Base-by-base conservation (phyloP, 2,113 vertebrate species). In the Dasyurus viverrinus region DNA sequence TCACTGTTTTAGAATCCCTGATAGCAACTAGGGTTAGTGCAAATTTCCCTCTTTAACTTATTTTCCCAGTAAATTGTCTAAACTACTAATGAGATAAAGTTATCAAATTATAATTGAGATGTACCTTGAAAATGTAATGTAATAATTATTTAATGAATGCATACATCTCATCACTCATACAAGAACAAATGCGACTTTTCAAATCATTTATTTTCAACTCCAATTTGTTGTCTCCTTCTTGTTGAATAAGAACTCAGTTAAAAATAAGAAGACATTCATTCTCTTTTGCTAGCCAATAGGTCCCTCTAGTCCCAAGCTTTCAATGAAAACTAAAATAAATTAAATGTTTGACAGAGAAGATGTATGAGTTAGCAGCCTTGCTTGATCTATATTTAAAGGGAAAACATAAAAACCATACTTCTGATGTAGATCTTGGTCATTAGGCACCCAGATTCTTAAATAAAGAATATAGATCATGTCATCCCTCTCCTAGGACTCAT, bases 321-420 rank as follows among this genome's bases (percentile, higher is more conserved):
- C 98, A 98, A 97, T 97, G 97, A 98, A 97, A 94, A 97, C 92
- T 42, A 95, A 97, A 98, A 98, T 96, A 98, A 98, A 98, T 98
- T 98, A 98, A 98, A 97, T 94, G 94, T 96, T 97, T 98, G 98
- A 97, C 96, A 97, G 93, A 93, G 94, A 98, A 98, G 96, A 98
- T 95, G 54, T 93, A 96, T 95, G 84, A 93, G 42, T 97, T 98
- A 97, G 94, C 96, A 96, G 93, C 92, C 57, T 90, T 95, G 16
- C 94, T 95, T 97, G 97, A 97, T 97, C 97, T 97, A 89, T 94
- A 98, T 90, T 98, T 97, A 98, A 97, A 97, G 90, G 91, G 57
- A 98, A 97, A 98, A 93, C 92, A 96, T 19, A 95, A 98, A 98
- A 98, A 96, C 91, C 68, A 93, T 36, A 96, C 55, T 91, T 98